A percentile compares a stretch with the other conserved stretches of the same genome.
phyloP scores from a whole-genome alignment of 1,140 invertebrate genomes.

The Monomorium pharaonis region DNA sequence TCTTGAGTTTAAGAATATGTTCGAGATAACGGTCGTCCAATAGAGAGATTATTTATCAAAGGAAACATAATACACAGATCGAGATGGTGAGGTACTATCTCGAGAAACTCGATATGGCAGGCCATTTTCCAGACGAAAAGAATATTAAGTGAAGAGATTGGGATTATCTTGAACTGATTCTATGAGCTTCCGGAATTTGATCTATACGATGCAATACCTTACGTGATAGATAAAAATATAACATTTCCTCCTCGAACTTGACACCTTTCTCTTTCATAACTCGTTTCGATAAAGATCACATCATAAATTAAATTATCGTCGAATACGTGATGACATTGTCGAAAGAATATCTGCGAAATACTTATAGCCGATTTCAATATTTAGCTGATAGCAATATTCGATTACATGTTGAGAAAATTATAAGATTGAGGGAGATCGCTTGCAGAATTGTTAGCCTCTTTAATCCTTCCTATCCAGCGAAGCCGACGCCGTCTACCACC shows the following conservation, averaged over 20 bases:
- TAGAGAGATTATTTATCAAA: constrained; percentile 46
- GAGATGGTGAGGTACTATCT: constrained; percentile 31
- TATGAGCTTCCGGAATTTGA: constrained; percentile 34
- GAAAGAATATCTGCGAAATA: neutral
- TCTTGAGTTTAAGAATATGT: neutral
- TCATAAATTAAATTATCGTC: neutral
- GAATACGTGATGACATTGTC: neutral
- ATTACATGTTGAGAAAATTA: neutral
- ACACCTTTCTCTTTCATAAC: neutral
- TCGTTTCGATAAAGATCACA: neutral
- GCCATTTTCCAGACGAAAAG: constrained; percentile 34
- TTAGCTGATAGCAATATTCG: neutral
- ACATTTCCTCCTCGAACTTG: constrained; percentile 26
- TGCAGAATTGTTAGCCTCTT: constrained; percentile 60
- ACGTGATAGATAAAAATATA: constrained; percentile 28
- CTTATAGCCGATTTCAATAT: neutral
- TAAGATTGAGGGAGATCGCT: neutral
- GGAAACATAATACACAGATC: constrained; percentile 3
- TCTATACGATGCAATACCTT: neutral
- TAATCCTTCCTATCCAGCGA: constrained; percentile 21
- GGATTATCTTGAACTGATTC: constrained; percentile 45
- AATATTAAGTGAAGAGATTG: constrained; percentile 59
- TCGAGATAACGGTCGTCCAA: neutral
- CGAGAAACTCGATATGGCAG: constrained; percentile 51
- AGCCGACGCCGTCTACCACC: constrained; percentile 43